Percentiles rank a stretch among this genome's conserved stretches.
Conservation (phyloP, 2,113 vertebrate genomes). For the Acanthisitta chloris region DNA sequence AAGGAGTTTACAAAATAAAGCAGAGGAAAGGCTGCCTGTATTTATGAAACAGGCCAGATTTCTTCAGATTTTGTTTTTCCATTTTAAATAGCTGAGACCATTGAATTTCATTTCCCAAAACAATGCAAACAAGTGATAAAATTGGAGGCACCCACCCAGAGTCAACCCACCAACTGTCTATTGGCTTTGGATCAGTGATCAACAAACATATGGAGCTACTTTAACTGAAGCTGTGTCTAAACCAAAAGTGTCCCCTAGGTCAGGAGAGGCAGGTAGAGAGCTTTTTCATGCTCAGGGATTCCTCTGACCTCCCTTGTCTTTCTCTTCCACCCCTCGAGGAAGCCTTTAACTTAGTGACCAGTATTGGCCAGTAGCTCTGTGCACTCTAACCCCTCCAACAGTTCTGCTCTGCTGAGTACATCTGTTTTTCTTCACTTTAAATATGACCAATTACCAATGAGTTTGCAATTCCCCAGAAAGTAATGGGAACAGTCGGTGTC, state of each 20-base stretch:
- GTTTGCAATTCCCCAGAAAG: background rate
- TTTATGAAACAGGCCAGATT: background rate
- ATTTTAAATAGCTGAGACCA: background rate
- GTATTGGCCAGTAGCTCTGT: background rate
- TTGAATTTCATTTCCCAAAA: background rate
- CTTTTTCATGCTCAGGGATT: background rate
- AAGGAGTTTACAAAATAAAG: background rate
- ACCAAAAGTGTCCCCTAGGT: background rate
- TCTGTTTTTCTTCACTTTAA: background rate
- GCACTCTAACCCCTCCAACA: background rate
- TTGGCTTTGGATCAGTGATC: background rate
- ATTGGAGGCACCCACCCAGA: background rate
- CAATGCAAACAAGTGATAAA: background rate
- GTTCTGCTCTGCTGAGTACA: background rate
- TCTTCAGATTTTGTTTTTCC: background rate
- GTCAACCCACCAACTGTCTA: background rate
- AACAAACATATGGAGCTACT: background rate
- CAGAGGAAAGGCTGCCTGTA: background rate
- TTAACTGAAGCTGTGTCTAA: background rate
- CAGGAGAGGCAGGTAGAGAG: background rate
- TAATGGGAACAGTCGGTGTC: background rate
- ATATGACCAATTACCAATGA: background rate
- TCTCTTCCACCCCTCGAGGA: background rate
- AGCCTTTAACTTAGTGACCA: background rate
- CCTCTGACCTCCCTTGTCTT: background rate